phyloP scores from a whole-genome alignment of 2,113 vertebrate genomes.

The Hippoglossus stenolepis region DNA sequence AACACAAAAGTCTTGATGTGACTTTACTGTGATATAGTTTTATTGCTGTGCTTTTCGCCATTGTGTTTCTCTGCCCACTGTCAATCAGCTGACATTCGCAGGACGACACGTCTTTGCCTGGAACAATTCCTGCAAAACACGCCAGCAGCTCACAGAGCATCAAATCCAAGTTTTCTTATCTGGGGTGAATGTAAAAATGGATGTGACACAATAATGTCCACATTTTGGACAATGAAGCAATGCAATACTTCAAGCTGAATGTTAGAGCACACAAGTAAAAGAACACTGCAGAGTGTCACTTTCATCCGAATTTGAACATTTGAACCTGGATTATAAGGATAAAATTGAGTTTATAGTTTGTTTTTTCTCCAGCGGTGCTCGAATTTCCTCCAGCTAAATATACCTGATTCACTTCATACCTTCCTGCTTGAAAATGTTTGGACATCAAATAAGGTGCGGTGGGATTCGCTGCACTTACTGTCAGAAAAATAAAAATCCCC shows the following conservation, averaged over 20 bases:
- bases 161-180: conserved; percentile 19
- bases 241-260: background rate
- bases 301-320: background rate
- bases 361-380: background rate
- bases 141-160: conserved; percentile 14
- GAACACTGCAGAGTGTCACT: background rate
- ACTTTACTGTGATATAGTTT: conserved; percentile 42
- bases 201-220: background rate
- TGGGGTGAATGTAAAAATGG: background rate
- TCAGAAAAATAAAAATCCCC: conserved; percentile 26
- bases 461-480: conserved; percentile 19
- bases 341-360: background rate
- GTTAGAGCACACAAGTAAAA: background rate
- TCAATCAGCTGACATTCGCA: conserved; percentile 50
- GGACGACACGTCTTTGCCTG: conserved; percentile 26
- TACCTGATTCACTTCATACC: background rate
- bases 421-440: conserved; percentile 1
- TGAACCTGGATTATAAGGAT: conserved; percentile 5
- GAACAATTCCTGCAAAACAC: conserved; percentile 29
- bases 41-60: conserved; percentile 9
- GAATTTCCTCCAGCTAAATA: conserved; percentile 9
- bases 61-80: conserved; percentile 48
- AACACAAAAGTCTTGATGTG: conserved; percentile 38
- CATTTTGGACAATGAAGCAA: background rate
- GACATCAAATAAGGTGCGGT: conserved; percentile 19